Conservation (phyloP, 2,888 invertebrate species). For the Erebia epiphron region DNA sequence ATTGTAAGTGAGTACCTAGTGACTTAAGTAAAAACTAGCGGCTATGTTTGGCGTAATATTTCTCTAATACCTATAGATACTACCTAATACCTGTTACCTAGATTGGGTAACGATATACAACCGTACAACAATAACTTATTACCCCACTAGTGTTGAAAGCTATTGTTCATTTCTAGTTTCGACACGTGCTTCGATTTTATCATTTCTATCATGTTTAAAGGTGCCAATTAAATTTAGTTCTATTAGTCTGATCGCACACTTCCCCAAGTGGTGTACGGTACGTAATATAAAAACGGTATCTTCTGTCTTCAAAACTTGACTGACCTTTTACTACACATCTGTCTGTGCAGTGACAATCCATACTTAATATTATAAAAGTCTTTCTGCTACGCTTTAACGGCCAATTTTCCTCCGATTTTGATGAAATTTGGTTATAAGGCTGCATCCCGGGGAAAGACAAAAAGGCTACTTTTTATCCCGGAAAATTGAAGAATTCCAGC, state of each 20-base stretch:
- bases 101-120: not conserved
- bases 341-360: too few relatives aligned
- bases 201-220: not conserved
- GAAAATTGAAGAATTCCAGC: too few relatives aligned
- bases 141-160: conserved; percentile 3
- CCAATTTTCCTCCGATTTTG: too few relatives aligned
- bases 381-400: too few relatives aligned
- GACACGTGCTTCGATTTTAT: conserved; percentile 4
- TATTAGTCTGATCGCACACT: not conserved
- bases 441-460: too few relatives aligned
- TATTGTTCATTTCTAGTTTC: conserved; percentile 5
- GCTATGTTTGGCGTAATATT: not conserved
- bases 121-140: conserved; percentile 4
- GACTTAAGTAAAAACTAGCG: too few relatives aligned
- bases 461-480: too few relatives aligned
- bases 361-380: too few relatives aligned
- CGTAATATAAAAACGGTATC: not conserved
- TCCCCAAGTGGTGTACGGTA: not conserved
- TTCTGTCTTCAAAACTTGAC: too few relatives aligned
- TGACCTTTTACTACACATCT: too few relatives aligned
- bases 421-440: too few relatives aligned
- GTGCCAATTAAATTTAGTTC: not conserved
- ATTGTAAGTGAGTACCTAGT: too few relatives aligned
- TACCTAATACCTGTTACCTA: conserved; percentile 1
- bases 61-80: not conserved